Conservation (phyloP, 2,113 vertebrate genomes). For the Ploceus nigricollis region DNA sequence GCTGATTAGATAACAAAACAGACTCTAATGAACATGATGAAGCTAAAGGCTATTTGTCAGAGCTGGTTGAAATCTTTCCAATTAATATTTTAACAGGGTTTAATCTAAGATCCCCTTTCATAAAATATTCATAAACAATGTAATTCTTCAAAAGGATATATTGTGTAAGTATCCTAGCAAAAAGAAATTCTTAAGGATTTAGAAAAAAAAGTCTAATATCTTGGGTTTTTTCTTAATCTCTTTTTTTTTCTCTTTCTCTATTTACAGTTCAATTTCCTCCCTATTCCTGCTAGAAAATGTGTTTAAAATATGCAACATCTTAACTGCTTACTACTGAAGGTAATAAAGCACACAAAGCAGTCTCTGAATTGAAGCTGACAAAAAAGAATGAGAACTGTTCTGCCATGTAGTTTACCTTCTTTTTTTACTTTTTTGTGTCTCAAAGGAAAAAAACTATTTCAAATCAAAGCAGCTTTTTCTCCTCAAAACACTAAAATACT, state of each 20-base stretch:
- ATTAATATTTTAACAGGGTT: conserved; percentile 30
- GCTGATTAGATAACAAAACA: conserved; percentile 18
- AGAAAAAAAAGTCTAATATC: no score
- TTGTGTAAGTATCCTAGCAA: background rate
- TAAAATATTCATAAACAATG: conserved; percentile 1
- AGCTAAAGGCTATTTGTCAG: background rate
- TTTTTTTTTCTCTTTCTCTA: background rate
- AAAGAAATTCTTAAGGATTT: background rate
- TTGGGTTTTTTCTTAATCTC: background rate
- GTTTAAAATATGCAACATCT: background rate
- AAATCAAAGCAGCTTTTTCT: background rate
- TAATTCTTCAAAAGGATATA: background rate
- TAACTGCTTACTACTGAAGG: background rate
- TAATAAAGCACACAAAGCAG: background rate
- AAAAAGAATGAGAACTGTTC: background rate
- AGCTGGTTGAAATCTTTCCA: background rate
- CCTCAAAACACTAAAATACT: background rate
- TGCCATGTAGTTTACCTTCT: background rate
- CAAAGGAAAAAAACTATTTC: background rate
- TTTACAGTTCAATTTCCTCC: background rate
- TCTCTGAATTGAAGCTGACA: background rate
- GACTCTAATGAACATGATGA: background rate
- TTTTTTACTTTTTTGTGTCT: background rate
- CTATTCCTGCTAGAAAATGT: background rate
- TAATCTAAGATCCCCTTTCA: background rate